A percentile compares a stretch with the other conserved stretches of the same genome.
phyloP scores from a whole-genome alignment of 2,113 vertebrate genomes.

The Solea solea region DNA sequence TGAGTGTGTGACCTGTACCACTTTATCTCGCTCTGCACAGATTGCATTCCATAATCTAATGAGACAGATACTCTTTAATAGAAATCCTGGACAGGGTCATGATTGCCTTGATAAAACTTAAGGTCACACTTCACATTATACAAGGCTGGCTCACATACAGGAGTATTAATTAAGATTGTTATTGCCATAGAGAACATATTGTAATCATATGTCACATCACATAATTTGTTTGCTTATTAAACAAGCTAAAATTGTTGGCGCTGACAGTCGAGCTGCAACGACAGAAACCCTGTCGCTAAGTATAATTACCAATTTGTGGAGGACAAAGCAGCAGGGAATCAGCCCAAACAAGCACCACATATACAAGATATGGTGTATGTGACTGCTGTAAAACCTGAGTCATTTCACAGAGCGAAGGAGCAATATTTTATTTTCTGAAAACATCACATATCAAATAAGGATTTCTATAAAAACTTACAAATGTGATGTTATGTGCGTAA shows the following conservation, averaged over 20 bases:
- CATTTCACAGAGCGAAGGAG: background rate
- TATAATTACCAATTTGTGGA: slow-evolving; percentile 39
- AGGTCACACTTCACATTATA: slow-evolving; percentile 65
- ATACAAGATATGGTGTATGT: slow-evolving; percentile 21
- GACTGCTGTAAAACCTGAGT: slow-evolving; percentile 27
- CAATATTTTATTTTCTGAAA: too few species aligned
- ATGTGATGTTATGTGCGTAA: too few species aligned
- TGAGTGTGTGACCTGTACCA: slow-evolving; percentile 70
- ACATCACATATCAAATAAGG: too few species aligned
- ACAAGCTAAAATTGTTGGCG: slow-evolving; percentile 17
- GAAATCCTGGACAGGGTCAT: slow-evolving; percentile 62
- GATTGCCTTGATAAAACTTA: slow-evolving; percentile 68
- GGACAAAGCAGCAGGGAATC: slow-evolving; percentile 18
- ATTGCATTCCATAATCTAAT: slow-evolving; percentile 77
- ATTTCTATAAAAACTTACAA: too few species aligned
- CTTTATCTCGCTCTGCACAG: slow-evolving; percentile 68
- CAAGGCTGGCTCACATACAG: slow-evolving; percentile 27
- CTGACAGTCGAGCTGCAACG: slow-evolving; percentile 4
- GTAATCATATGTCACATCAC: slow-evolving; percentile 51
- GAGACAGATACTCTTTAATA: slow-evolving; percentile 76
- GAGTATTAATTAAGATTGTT: slow-evolving; percentile 37
- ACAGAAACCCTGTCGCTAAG: slow-evolving; percentile 28
- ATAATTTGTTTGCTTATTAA: slow-evolving; percentile 55
- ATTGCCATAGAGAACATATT: slow-evolving; percentile 37
- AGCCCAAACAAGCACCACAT: slow-evolving; percentile 22